Base-by-base conservation (phyloP, 1,140 invertebrate species). In the Pentalonia nigronervosa region DNA sequence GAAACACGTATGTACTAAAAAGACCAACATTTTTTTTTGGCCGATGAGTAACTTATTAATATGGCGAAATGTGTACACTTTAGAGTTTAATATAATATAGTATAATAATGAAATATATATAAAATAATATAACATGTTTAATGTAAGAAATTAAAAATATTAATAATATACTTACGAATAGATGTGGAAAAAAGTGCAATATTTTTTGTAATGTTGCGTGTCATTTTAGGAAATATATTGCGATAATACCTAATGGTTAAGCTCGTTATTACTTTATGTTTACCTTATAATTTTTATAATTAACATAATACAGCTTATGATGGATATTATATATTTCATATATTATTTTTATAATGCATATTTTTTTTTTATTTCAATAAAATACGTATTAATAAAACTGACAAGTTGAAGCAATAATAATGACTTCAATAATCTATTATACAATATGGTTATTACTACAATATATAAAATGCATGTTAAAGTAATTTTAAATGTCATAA, bases 181-280 rank as follows among this genome's bases (percentile, higher is more conserved):
- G 56, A 60, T 76, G 60, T 67, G n/a, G 30, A 76, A 76, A 76
- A 76, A 76, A 76, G 41, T 34, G 11, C 30, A 76, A 76, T 67
- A n/a, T 76, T n/a, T 76, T 76, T 76, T 76, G n/a, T 76, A n/a
- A n/a, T 6, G 60, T 76, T 76, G 60, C 60, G n/a, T 76, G 60
- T 76, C 14, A 34, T 76, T 30, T 17, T 11, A 6, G 60, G 30
- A 20, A n/a, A 76, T 14, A 76, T 76, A 67, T 67, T 67, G 30
- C 60, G 60, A 67, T 67, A 67, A 67, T 67, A n/a, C 60, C 25
- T 67, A 67, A 67, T 67, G 60, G 60, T 67, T n/a, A 67, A 67
- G 60, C 60, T 67, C 60, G 30, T 67, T 67, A 67, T 67, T 67
- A 30, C n/a, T 67, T 67, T 67, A 67, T 67, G 30, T 67, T n/a